phyloP scores from a whole-genome alignment of 1,140 invertebrate species.

The Acromyrmex heyeri region DNA sequence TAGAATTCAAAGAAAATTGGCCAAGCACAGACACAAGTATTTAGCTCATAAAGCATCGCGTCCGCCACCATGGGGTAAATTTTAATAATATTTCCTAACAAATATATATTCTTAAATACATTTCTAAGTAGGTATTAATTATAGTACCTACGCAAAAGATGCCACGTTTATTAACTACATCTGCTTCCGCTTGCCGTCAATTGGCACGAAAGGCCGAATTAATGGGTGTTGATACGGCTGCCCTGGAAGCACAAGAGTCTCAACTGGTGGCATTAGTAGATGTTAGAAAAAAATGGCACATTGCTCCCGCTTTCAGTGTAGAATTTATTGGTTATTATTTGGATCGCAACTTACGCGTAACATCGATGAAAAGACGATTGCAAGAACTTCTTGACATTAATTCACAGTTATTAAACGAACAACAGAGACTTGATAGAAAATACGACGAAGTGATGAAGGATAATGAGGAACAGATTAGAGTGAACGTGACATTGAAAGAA shows the following conservation, averaged over 20 bases:
- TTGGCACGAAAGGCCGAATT: slow-evolving; percentile 95
- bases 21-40: slow-evolving; percentile 93
- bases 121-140: slow-evolving; percentile 20
- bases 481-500: slow-evolving; percentile 88
- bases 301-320: slow-evolving; percentile 95
- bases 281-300: slow-evolving; percentile 97
- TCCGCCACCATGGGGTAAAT: slow-evolving; percentile 94
- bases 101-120: slow-evolving; percentile 4
- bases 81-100: slow-evolving; percentile 50
- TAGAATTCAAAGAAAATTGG: slow-evolving; percentile 92
- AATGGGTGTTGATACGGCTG: slow-evolving; percentile 94
- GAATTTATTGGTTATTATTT: slow-evolving; percentile 98
- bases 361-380: slow-evolving; percentile 92
- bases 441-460: slow-evolving; percentile 91
- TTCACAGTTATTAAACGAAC: slow-evolving; percentile 89
- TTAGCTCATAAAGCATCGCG: slow-evolving; percentile 91
- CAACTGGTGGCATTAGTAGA: slow-evolving; percentile 93
- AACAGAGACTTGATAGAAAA: slow-evolving; percentile 91
- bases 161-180: slow-evolving; percentile 95
- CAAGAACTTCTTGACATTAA: slow-evolving; percentile 93
- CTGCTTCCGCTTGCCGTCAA: slow-evolving; percentile 94
- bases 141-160: slow-evolving; percentile 97
- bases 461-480: slow-evolving; percentile 84
- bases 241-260: slow-evolving; percentile 93
- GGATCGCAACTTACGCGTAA: slow-evolving; percentile 93